Conservation (phyloP, 2,113 vertebrate species). For the Rhabdornis inornatus region DNA sequence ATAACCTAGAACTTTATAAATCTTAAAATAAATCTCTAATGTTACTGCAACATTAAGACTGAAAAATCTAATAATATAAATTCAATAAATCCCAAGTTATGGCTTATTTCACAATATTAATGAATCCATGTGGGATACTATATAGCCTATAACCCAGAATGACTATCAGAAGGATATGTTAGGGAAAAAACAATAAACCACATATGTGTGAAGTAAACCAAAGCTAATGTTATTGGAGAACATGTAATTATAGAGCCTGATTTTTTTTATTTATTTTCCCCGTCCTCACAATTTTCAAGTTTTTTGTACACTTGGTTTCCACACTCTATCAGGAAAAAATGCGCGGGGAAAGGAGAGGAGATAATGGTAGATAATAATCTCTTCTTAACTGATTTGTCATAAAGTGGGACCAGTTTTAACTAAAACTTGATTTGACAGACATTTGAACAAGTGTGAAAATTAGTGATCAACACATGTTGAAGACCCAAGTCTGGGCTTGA, state of each 20-base stretch:
- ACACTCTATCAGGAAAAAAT: background rate
- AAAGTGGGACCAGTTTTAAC: background rate
- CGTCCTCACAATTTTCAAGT: accelerated
- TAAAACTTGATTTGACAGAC: background rate
- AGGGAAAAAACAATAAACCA: background rate
- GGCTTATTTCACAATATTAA: background rate
- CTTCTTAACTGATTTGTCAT: background rate
- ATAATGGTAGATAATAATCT: background rate
- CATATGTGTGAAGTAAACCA: background rate
- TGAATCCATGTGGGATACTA: background rate
- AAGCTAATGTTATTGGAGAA: background rate
- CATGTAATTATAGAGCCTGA: background rate
- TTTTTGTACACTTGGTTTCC: background rate
- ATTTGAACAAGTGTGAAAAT: background rate
- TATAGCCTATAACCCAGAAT: background rate
- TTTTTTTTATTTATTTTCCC: background rate
- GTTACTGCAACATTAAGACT: background rate
- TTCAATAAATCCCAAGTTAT: background rate
- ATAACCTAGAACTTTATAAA: background rate
- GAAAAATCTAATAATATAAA: background rate
- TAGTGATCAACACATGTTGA: background rate
- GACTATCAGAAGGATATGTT: background rate
- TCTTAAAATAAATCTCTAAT: background rate
- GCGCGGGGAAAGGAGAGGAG: background rate
- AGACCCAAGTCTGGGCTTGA: background rate